A percentile compares a stretch with the other conserved stretches of the same genome.
phyloP scores from a whole-genome alignment of 1,140 invertebrate genomes.

The Bacillus rossius region DNA sequence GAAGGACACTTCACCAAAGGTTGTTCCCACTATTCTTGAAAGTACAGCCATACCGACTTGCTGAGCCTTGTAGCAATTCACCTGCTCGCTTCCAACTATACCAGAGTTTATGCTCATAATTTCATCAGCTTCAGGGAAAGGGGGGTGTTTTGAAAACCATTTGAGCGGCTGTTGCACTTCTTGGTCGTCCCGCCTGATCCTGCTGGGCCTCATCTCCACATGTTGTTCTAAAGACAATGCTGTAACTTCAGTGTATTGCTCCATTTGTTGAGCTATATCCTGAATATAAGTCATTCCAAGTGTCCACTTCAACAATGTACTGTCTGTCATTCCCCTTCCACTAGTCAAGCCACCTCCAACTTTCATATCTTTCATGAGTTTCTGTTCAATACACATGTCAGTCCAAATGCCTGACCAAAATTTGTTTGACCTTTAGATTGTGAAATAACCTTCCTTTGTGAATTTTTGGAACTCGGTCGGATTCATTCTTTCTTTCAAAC shows the following conservation, averaged over 20 bases:
- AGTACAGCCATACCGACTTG: no score
- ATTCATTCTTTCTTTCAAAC: slow-evolving; percentile 31
- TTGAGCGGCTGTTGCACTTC: background rate
- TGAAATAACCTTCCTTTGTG: slow-evolving; percentile 33
- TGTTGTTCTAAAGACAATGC: background rate
- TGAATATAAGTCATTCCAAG: no score
- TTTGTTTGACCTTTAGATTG: slow-evolving; percentile 38
- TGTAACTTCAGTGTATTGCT: background rate
- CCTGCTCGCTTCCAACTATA: no score
- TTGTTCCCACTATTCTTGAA: no score
- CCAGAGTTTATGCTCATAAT: no score
- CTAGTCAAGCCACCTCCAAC: slow-evolving; percentile 35
- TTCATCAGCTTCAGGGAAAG: no score
- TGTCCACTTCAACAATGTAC: background rate
- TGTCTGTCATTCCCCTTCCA: slow-evolving; percentile 29
- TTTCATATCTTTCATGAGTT: slow-evolving; percentile 41
- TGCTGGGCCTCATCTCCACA: background rate
- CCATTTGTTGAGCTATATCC: background rate
- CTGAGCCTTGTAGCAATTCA: no score
- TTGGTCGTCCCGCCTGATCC: background rate
- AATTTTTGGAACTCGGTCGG: slow-evolving; percentile 36
- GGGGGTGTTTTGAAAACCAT: no score
- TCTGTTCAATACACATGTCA: slow-evolving; percentile 39
- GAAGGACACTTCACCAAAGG: no score
- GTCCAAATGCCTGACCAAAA: slow-evolving; percentile 40